Conservation (phyloP, 2,888 invertebrate species). For the Malthinus seriepunctatus region DNA sequence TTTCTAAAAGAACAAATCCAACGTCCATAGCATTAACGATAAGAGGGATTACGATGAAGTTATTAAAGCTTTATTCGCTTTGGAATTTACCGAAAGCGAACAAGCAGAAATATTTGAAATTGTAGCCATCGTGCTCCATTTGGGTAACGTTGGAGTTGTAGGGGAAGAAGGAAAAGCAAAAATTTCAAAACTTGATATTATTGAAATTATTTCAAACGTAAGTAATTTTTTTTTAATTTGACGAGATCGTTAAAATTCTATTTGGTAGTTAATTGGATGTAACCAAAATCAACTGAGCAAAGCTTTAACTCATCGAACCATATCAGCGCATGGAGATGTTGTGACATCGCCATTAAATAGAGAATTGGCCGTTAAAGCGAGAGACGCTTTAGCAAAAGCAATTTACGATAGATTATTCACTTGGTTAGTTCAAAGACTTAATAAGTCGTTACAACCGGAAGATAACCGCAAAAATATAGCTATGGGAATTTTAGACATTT, state of each 20-base stretch:
- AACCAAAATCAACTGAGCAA: conserved; percentile 66
- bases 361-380: conserved; percentile 82
- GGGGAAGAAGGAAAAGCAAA: conserved; percentile 73
- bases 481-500: conserved; percentile 91
- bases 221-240: neutral
- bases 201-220: conserved; percentile 71
- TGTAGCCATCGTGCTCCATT: conserved; percentile 81
- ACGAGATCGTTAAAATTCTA: neutral
- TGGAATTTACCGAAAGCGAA: conserved; percentile 74
- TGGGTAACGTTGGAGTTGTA: conserved; percentile 84
- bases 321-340: conserved; percentile 82
- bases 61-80: conserved; percentile 73
- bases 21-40: conserved; percentile 61
- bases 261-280: conserved; percentile 74
- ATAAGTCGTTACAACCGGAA: conserved; percentile 69
- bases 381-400: conserved; percentile 90
- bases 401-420: conserved; percentile 89
- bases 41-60: conserved; percentile 70
- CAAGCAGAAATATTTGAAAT: conserved; percentile 78
- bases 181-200: conserved; percentile 67
- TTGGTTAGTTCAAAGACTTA: conserved; percentile 84
- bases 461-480: conserved; percentile 65
- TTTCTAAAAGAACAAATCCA: conserved; percentile 54
- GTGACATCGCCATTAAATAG: conserved; percentile 79
- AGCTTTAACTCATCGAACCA: conserved; percentile 82